Conservation (phyloP, 2,113 vertebrate genomes). For the Trichechus manatus region DNA sequence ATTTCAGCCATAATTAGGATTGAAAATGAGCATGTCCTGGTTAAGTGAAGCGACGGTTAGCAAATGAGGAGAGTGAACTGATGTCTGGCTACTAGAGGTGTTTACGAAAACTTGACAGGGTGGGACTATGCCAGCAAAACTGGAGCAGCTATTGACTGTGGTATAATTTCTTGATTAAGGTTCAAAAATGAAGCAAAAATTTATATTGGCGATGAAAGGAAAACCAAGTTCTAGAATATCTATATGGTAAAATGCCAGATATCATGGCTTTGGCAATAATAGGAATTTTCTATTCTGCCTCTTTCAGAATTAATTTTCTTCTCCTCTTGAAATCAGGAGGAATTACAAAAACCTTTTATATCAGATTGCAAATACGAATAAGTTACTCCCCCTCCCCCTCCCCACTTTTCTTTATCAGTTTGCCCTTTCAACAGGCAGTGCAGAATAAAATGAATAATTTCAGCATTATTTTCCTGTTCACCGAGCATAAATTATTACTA, state of each 20-base stretch:
- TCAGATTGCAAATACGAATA: constrained; percentile 71
- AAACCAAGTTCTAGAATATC: constrained; percentile 25
- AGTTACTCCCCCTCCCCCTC: not conserved
- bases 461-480: constrained; percentile 82
- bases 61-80: not conserved
- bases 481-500: constrained; percentile 83
- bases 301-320: constrained; percentile 71
- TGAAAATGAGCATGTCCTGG: not conserved
- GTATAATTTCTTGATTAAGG: not conserved
- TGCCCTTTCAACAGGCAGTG: constrained; percentile 67
- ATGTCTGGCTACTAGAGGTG: not conserved
- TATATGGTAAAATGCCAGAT: constrained; percentile 57
- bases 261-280: constrained; percentile 17
- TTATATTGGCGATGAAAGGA: constrained; percentile 42
- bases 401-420: constrained; percentile 69
- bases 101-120: not conserved
- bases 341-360: constrained; percentile 69
- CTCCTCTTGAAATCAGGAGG: constrained; percentile 49
- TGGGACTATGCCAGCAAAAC: not conserved
- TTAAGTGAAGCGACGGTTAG: not conserved
- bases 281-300: constrained; percentile 54
- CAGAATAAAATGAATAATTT: constrained; percentile 78
- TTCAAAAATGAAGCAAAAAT: constrained; percentile 38
- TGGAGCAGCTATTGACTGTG: not conserved
- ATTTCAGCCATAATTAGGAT: constrained; percentile 40